phyloP scores from a whole-genome alignment of 2,113 vertebrate species.

The Pteropus alecto region DNA sequence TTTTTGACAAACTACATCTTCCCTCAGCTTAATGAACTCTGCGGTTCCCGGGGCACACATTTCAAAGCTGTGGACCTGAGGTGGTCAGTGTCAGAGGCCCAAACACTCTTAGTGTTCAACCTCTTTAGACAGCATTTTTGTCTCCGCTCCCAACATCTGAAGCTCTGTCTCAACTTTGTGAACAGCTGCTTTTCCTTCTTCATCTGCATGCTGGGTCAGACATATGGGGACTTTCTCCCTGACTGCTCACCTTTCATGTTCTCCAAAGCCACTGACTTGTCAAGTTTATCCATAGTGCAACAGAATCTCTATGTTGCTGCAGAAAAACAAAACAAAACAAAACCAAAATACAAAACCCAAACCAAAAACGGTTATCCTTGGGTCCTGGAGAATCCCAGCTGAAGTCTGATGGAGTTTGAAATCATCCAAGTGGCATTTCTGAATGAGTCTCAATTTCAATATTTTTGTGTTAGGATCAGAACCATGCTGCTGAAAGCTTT shows the following conservation, averaged over 20 bases:
- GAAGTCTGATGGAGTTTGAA: slow-evolving; percentile 68
- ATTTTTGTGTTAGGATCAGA: slow-evolving; percentile 72
- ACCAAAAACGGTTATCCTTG: slow-evolving; percentile 65
- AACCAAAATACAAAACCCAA: too few species aligned
- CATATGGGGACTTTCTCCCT: slow-evolving; percentile 57
- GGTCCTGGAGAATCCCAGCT: slow-evolving; percentile 61
- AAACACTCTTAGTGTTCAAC: not conserved
- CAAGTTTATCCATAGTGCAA: slow-evolving; percentile 54
- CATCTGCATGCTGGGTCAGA: slow-evolving; percentile 60
- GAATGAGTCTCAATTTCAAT: slow-evolving; percentile 55
- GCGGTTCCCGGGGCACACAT: slow-evolving; percentile 31
- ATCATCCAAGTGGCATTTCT: slow-evolving; percentile 65
- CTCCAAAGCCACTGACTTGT: not conserved
- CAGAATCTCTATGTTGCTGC: slow-evolving; percentile 71
- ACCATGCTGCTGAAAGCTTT: not conserved
- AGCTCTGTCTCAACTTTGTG: slow-evolving; percentile 70
- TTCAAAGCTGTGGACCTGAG: slow-evolving; percentile 73
- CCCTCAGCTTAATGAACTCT: slow-evolving; percentile 72
- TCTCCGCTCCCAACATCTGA: slow-evolving; percentile 51
- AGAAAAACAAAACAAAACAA: too few species aligned
- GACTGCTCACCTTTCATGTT: not conserved
- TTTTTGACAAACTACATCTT: slow-evolving; percentile 63
- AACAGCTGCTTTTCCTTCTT: slow-evolving; percentile 64
- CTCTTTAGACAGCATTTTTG: not conserved
- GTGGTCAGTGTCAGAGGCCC: not conserved